Evolutionary conservation across 2,797 vertebrate genomes (phyloP), one percentile per base, ranked within the genome.

Genomic region (Epinephelus awoara): DNA sequence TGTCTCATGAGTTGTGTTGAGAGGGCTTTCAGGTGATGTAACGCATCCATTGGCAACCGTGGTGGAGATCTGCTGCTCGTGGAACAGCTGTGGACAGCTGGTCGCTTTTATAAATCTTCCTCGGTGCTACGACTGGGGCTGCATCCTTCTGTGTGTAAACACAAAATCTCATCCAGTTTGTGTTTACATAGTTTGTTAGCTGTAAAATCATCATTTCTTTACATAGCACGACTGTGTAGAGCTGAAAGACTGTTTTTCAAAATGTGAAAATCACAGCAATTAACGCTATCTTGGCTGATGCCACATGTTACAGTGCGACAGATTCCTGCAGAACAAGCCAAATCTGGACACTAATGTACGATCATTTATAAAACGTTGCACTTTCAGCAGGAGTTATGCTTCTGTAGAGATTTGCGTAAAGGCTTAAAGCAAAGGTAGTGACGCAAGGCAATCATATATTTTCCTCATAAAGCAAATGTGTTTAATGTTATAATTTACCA

Each of bases 11-110:
- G 38, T 6, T 86, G 75, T 65, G 67, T 57, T 62, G 47, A 67
- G 64, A 85, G 73, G 42, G 55, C 76, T 84, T 79, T 84, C 77
- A 84, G 83, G 68, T 79, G 77, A 80, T 51, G 65, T 65, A 34
- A 83, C 34, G 55, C 72, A 83, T 88, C 85, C 67, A 29, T 15
- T 72, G 79, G 78, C 83, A 88, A 91, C 59, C 38, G 0, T 4
- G 40, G 58, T 69, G 66, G 72, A 86, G 59, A 66, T 75, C 67
- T 77, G 64, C 70, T 62, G n/a, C 67, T 57, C 56, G 23, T 66
- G 64, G 52, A 68, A 56, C 34, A 42, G 62, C 49, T 66, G 59
- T 47, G 46, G 65, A 67, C 17, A 49, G 29, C 11, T 55, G 61
- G 57, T n/a, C 51, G 25, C 47, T 59, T 72, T 68, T 27, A 38